Evolutionary conservation across 2,113 vertebrate genomes (phyloP), one percentile per base, ranked within the genome.

Genomic region (Ctenomys sociabilis): DNA sequence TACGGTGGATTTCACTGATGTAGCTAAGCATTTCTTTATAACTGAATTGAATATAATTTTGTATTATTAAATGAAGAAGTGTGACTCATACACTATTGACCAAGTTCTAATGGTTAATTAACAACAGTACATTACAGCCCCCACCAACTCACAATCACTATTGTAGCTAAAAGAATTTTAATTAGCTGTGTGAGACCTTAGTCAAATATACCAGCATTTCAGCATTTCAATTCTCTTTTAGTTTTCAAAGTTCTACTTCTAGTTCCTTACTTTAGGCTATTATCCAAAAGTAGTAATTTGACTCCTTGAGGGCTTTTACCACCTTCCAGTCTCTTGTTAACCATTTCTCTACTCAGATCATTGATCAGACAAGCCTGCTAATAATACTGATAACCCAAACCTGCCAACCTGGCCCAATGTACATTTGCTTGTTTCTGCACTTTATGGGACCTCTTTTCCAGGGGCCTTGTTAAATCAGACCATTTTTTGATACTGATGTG

Each of bases 101-200:
- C 68, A 57, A 95, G 94, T 35, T 91, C 57, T 97, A 85, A 37
- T 86, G 6, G 89, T 94, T 95, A 91, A 85, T 72, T 80, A 94
- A 28, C 13, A 85, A 87, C 57, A 95, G 85, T 96, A 92, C 37
- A 57, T 61, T 92, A 85, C 92, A 96, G 92, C 30, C 45, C 37
- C 72, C 85, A 52, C 85, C 75, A 66, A 75, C 43, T 63, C n/a
- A n/a, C 89, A 97, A 40, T 95, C 87, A 96, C 26, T 59, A 26
- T 87, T 95, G 61, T 63, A 57, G 63, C 91, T 97, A 22, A 91
- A 95, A 64, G 90, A 97, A 94, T 59, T 32, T 96, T 97, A 95
- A 90, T 97, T 97, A 95, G 19, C 64, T 97, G 24, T 95, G 85
- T 90, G 75, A 97, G 73, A 97, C 21, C 78, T 95, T 85, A 57